Percentiles rank a stretch among this genome's conserved stretches.
Conservation (phyloP, 2,797 vertebrate species). For the Phrynocephalus guinanensis region DNA sequence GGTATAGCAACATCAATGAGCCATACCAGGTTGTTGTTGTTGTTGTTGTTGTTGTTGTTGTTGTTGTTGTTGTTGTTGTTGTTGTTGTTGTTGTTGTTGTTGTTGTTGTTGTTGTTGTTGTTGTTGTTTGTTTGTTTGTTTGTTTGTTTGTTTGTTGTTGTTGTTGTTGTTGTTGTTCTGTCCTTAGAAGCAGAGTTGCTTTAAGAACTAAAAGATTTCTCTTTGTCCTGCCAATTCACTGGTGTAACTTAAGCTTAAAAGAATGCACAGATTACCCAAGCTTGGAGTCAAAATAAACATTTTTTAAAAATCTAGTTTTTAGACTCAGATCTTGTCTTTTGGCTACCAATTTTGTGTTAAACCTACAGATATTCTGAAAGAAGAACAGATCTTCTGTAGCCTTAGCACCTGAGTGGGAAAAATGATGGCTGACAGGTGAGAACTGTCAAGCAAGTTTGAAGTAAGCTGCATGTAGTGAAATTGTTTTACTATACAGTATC, state of each 20-base stretch:
- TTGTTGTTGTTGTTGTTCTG: too few relatives aligned
- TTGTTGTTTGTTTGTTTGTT: too few relatives aligned
- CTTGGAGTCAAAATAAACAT: background rate
- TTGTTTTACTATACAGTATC: background rate
- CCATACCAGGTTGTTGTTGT: too few relatives aligned
- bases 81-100: too few relatives aligned
- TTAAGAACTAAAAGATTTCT: too few relatives aligned
- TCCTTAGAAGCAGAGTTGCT: too few relatives aligned
- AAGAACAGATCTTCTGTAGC: background rate
- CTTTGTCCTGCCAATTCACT: too few relatives aligned
- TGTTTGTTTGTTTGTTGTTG: too few relatives aligned
- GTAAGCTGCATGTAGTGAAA: background rate
- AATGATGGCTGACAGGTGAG: background rate
- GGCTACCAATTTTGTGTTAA: background rate
- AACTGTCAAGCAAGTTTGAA: background rate
- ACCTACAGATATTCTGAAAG: background rate
- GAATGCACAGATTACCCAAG: background rate
- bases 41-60: too few relatives aligned
- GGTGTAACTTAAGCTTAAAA: background rate
- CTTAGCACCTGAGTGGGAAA: background rate
- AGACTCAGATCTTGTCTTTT: background rate
- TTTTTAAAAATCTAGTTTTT: background rate
- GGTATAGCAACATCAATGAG: too few relatives aligned
- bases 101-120: too few relatives aligned
- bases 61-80: too few relatives aligned